Percentiles rank a stretch among this genome's conserved stretches.
These are phyloP conservation scores for Euphonia xanthogaster DNA, from an alignment of 2,797 vertebrate genomes.

Conservation along the genomic window DNA sequence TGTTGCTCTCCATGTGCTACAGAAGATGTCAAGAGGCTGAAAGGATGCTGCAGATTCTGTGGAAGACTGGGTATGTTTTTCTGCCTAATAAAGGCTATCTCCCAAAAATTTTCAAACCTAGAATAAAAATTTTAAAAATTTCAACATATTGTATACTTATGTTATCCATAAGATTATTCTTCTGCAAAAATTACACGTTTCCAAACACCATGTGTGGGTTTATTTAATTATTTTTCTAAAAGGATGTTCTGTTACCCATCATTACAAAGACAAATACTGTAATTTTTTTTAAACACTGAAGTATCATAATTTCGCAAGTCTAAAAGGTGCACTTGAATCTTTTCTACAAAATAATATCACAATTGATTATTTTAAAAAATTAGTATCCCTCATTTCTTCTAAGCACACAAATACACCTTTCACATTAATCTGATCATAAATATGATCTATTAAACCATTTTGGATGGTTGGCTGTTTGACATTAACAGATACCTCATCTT, in stretches of 20 bases:
- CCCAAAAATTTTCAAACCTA: slow-evolving; percentile 87
- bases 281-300: neutral
- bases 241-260: neutral
- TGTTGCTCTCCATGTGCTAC: slow-evolving; percentile 20
- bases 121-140: neutral
- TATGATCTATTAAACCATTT: neutral
- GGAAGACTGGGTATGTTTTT: slow-evolving; percentile 69
- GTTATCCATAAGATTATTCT: neutral
- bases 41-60: slow-evolving; percentile 73
- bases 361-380: neutral
- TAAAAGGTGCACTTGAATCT: neutral
- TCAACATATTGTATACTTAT: neutral
- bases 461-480: neutral
- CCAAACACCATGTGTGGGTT: neutral
- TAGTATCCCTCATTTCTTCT: neutral
- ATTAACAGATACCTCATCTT: slow-evolving; percentile 81
- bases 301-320: neutral
- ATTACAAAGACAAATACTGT: neutral
- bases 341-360: neutral
- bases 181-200: neutral
- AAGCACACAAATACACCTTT: neutral
- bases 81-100: slow-evolving; percentile 89
- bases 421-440: neutral
- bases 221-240: neutral
- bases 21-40: slow-evolving; percentile 58